phyloP scores from a whole-genome alignment of 2,113 vertebrate species.

The Alligator mississippiensis region DNA sequence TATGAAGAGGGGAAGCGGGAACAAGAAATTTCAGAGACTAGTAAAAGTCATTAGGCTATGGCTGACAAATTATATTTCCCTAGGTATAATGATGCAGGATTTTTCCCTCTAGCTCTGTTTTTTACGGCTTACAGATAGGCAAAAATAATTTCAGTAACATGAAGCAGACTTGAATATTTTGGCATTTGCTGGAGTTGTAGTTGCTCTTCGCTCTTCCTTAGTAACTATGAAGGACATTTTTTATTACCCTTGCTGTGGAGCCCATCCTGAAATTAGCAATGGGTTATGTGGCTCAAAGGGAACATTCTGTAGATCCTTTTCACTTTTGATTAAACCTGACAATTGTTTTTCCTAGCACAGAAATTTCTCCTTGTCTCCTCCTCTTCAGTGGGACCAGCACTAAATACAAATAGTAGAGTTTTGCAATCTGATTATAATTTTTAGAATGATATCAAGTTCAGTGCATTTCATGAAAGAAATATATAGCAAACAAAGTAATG shows the following conservation, averaged over 20 bases:
- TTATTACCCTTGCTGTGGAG: conserved; percentile 68
- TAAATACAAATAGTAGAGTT: conserved; percentile 54
- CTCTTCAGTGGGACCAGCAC: conserved; percentile 55
- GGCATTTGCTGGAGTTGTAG: not conserved
- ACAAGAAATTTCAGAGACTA: not conserved
- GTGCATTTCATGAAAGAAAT: conserved; percentile 4
- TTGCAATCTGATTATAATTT: conserved; percentile 49
- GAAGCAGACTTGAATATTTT: conserved; percentile 38
- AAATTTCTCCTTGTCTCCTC: conserved; percentile 61
- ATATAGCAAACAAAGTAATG: conserved; percentile 23
- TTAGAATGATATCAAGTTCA: conserved; percentile 21
- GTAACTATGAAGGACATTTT: conserved; percentile 74
- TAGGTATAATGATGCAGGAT: not conserved
- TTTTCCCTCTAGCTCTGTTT: not conserved
- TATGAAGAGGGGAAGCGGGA: conserved; percentile 33
- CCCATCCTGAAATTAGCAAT: conserved; percentile 70
- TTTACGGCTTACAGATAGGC: conserved; percentile 57
- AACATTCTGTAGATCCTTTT: conserved; percentile 73
- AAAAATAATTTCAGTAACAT: conserved; percentile 21
- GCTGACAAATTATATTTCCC: conserved; percentile 11
- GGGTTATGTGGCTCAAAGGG: conserved; percentile 76
- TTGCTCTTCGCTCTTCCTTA: conserved; percentile 39
- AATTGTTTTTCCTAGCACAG: conserved; percentile 72
- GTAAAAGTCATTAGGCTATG: not conserved
- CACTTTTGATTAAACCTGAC: conserved; percentile 79